Base-by-base conservation (phyloP, 2,888 invertebrate genomes). In the Eulithis testata region DNA sequence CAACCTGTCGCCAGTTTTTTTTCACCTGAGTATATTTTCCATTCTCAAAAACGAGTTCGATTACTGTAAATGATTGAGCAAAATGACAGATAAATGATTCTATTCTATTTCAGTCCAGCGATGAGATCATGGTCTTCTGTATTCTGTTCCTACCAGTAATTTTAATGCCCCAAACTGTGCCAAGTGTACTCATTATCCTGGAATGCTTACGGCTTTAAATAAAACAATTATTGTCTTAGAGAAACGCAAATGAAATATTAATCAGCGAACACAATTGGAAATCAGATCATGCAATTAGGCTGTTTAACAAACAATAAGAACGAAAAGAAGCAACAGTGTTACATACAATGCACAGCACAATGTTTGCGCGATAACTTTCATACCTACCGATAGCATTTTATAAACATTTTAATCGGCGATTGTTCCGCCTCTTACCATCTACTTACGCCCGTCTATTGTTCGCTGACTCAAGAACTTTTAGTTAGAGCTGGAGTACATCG, bases 331-430 rank as follows among this genome's bases (percentile, higher is more conserved):
- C 71, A 73, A 55, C 57, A 58, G 37, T 65, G 69, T 76, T 66
- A 69, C 70, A 70, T 66, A 69, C 70, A 70, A 76, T 60, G 70
- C 70, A 69, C 62, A 73, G 73, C 65, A 73, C 76, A 78, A 75
- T 70, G 71, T 49, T 8, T 67, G 68, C 63, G 72, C 84, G 86
- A 85, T 87, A 85, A 84, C 83, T 78, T 72, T 74, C 79, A 70
- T 71, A 75, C 81, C 78, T 85, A 88, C 87, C 86, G 84, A 79
- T 76, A 73, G 76, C 82, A 81, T 84, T 88, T 88, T 84, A 88
- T 88, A 90, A 91, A 90, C 91, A 90, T 84, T 87, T 88, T 88
- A 88, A 88, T 88, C 85, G 84, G 67, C 84, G 85, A 91, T 92
- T 91, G 91, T 91, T 90, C 85, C 83, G 84, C 79, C 80, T 82